Evolutionary conservation across 2,113 vertebrate genomes (phyloP).

Genomic region (Heloderma charlesbogerti): DNA sequence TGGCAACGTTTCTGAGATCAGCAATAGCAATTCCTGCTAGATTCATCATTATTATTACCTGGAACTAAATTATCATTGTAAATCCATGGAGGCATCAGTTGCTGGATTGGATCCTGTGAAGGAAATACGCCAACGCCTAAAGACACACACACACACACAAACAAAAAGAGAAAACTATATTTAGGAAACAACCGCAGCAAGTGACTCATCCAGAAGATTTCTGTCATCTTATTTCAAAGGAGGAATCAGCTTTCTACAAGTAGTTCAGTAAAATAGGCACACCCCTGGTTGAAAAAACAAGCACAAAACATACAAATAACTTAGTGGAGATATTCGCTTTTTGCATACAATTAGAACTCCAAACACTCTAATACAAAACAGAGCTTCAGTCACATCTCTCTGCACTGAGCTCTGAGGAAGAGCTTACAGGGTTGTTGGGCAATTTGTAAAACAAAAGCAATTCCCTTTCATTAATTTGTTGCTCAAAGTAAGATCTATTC

Average conservation of each 20-base stretch:
- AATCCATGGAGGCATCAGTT: slow-evolving; percentile 93
- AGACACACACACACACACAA: slow-evolving; percentile 29
- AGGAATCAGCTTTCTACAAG: slow-evolving; percentile 44
- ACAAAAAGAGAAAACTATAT: neutral
- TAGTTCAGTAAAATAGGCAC: neutral
- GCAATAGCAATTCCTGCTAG: slow-evolving; percentile 12
- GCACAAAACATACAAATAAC: neutral
- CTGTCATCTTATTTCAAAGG: too few species aligned
- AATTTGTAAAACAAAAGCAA: neutral
- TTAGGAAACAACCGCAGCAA: neutral
- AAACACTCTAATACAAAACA: neutral
- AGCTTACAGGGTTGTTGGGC: neutral
- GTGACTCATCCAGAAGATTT: neutral
- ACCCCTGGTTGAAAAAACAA: neutral
- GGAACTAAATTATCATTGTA: slow-evolving; percentile 94
- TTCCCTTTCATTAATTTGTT: too few species aligned
- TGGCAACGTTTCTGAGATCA: slow-evolving; percentile 28
- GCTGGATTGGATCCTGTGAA: slow-evolving; percentile 91
- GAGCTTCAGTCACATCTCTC: neutral
- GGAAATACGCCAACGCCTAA: slow-evolving; percentile 91
- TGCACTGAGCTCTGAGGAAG: neutral
- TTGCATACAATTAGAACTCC: neutral
- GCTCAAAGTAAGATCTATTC: neutral
- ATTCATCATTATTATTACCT: slow-evolving; percentile 75
- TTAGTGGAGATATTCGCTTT: slow-evolving; percentile 29